Evolutionary conservation across 2,797 vertebrate species (phyloP).

Genomic region (Spheniscus humboldti): DNA sequence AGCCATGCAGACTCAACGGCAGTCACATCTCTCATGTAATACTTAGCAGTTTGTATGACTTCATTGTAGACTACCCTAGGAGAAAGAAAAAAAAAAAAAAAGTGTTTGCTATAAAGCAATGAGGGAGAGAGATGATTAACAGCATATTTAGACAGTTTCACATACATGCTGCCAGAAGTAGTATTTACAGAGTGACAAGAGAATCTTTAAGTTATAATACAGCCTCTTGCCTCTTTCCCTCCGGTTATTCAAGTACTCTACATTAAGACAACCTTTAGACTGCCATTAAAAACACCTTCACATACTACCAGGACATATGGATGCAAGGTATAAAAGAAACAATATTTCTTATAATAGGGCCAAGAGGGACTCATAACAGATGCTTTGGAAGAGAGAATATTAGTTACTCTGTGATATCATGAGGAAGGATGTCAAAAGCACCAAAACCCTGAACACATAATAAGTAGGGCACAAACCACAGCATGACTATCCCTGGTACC

Average conservation of each 20-base stretch:
- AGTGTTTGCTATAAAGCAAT: not conserved
- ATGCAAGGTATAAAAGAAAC: not conserved
- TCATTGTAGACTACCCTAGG: conserved; percentile 96
- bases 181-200: not conserved
- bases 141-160: not conserved
- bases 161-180: not conserved
- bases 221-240: not conserved
- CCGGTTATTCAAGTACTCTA: not conserved
- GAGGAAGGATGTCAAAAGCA: not conserved
- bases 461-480: not conserved
- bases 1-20: conserved; percentile 95
- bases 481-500: not conserved
- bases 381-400: not conserved
- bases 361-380: not conserved
- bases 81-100: not conserved
- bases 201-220: not conserved
- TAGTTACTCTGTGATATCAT: not conserved
- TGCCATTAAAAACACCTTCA: not conserved
- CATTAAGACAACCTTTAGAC: not conserved
- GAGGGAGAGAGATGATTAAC: not conserved
- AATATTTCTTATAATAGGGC: not conserved
- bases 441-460: not conserved
- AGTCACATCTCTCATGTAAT: conserved; percentile 97
- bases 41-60: conserved; percentile 94
- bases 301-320: not conserved